Evolutionary conservation across 2,113 vertebrate species (phyloP).

Genomic region (Morone saxatilis): DNA sequence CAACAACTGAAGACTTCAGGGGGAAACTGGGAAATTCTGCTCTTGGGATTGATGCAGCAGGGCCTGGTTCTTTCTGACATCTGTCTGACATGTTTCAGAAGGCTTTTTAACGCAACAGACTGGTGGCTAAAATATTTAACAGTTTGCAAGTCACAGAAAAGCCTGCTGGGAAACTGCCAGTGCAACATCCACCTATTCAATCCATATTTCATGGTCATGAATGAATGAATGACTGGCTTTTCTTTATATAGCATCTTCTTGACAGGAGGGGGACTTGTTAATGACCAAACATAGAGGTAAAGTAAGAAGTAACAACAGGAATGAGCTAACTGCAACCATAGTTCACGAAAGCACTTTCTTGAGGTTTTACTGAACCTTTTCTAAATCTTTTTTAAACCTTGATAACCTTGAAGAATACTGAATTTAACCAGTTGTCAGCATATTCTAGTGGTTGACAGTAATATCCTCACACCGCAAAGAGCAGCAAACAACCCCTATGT

Average conservation of each 20-base stretch:
- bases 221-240: conserved; percentile 51
- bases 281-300: conserved; percentile 33
- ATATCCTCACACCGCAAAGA: background rate
- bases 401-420: background rate
- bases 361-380: background rate
- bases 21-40: background rate
- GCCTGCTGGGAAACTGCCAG: conserved; percentile 47
- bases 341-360: background rate
- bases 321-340: conserved; percentile 6
- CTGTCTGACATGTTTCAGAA: conserved; percentile 35
- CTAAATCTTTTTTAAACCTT: background rate
- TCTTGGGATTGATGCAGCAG: conserved; percentile 22
- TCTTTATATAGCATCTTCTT: conserved; percentile 60
- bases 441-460: background rate
- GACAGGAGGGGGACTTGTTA: conserved; percentile 16
- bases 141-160: conserved; percentile 39
- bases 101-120: conserved; percentile 54
- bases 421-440: background rate
- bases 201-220: conserved; percentile 74
- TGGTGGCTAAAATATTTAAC: conserved; percentile 69
- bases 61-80: conserved; percentile 40
- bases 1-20: background rate
- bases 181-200: conserved; percentile 55
- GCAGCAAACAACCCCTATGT: background rate
- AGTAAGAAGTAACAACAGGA: conserved; percentile 13